phyloP scores from a whole-genome alignment of 1,140 invertebrate species.

The Cotesia typhae region DNA sequence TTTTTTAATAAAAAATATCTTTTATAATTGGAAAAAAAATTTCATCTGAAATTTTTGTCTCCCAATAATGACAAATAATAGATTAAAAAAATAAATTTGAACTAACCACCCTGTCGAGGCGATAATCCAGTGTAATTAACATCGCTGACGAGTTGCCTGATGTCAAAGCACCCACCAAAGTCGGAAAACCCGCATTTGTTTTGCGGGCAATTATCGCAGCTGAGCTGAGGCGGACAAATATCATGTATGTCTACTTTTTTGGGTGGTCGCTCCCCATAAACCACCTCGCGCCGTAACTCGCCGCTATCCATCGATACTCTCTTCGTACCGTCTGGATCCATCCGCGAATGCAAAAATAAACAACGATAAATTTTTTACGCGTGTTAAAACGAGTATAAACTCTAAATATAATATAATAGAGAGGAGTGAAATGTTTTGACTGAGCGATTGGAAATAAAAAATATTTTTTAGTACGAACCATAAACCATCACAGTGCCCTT shows the following conservation, averaged over 20 bases:
- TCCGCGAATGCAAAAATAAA: not conserved
- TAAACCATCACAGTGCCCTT: constrained; percentile 78
- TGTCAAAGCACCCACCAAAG: constrained; percentile 48
- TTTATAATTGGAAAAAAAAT: no score
- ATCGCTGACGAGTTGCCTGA: constrained; percentile 49
- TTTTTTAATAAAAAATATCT: no score
- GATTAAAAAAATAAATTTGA: not conserved
- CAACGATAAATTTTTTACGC: not conserved
- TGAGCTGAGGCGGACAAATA: constrained; percentile 62
- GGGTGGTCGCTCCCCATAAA: constrained; percentile 64
- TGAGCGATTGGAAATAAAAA: not conserved
- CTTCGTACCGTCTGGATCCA: constrained; percentile 43
- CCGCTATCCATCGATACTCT: constrained; percentile 35
- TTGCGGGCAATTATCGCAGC: constrained; percentile 60
- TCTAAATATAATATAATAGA: no score
- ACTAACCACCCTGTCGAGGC: constrained; percentile 53
- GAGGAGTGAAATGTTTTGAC: no score
- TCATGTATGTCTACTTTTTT: constrained; percentile 62
- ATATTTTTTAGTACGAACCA: constrained; percentile 63
- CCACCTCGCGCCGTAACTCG: constrained; percentile 44
- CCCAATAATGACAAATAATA: not conserved
- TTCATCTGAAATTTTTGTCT: no score
- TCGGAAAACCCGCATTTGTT: constrained; percentile 59
- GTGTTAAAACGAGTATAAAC: not conserved
- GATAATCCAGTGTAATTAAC: constrained; percentile 54